phyloP scores from a whole-genome alignment of 2,113 vertebrate genomes.

The Galeopterus variegatus region DNA sequence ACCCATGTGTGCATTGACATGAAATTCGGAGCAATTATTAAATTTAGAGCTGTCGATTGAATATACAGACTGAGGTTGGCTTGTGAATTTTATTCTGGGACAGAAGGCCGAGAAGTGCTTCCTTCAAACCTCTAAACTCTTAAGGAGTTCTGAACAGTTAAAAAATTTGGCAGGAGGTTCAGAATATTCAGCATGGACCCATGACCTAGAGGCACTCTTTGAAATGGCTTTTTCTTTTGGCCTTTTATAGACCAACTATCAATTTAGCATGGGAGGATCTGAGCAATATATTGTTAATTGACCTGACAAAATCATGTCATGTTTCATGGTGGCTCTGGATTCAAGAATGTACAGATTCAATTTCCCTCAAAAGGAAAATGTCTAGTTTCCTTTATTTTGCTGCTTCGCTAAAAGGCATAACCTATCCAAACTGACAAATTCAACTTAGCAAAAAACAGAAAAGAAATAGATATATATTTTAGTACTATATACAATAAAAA shows the following conservation, averaged over 20 bases:
- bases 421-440: neutral
- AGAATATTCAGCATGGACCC: neutral
- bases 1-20: neutral
- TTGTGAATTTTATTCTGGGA: neutral
- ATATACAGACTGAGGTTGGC: neutral
- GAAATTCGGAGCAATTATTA: neutral
- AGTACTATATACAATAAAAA: neutral
- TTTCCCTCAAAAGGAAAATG: neutral
- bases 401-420: neutral
- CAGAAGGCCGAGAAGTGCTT: neutral
- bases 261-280: neutral
- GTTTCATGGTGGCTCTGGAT: neutral
- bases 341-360: neutral
- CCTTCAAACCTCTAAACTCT: neutral
- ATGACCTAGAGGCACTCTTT: neutral
- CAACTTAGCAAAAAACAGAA: neutral
- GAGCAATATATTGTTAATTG: neutral
- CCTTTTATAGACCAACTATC: neutral
- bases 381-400: neutral
- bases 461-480: neutral
- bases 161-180: neutral
- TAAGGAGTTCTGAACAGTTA: neutral
- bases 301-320: neutral
- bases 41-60: neutral
- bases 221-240: neutral